Conservation (phyloP, 2,113 vertebrate genomes). For the Hydropotes inermis region DNA sequence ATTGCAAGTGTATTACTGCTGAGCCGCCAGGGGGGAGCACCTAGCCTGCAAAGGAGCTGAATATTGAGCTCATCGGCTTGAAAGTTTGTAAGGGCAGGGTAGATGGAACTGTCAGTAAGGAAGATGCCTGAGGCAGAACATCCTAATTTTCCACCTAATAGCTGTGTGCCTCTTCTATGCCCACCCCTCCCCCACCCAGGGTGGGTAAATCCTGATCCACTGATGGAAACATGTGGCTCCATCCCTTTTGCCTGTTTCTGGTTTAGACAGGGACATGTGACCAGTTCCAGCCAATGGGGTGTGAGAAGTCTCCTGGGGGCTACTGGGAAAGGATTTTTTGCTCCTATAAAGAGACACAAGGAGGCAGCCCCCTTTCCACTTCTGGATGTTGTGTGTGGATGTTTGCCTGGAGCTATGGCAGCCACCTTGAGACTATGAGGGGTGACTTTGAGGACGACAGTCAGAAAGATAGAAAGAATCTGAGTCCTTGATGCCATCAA, state of each 20-base stretch:
- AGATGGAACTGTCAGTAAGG: background rate
- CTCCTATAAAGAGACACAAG: background rate
- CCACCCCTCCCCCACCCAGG: background rate
- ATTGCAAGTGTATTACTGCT: background rate
- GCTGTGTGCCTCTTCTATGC: background rate
- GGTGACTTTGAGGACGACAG: background rate
- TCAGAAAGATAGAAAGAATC: background rate
- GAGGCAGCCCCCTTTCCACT: background rate
- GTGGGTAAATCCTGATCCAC: background rate
- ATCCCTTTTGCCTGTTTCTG: background rate
- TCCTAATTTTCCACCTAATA: background rate
- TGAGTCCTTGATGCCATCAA: accelerated
- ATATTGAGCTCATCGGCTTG: background rate
- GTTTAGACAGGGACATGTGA: background rate
- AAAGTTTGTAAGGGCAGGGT: background rate
- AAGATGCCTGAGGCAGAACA: background rate
- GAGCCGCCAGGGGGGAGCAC: background rate
- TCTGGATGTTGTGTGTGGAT: background rate
- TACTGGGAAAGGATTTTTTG: background rate
- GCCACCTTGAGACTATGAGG: background rate
- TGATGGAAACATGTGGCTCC: background rate
- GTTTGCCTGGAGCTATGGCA: background rate
- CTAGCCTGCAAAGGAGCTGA: conserved; percentile 1
- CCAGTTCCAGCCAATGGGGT: background rate
- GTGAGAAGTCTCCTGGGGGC: background rate